Evolutionary conservation across 1,140 invertebrate species (phyloP), one percentile per base, ranked within the genome.

Genomic region (Heliconius eleuchia): DNA sequence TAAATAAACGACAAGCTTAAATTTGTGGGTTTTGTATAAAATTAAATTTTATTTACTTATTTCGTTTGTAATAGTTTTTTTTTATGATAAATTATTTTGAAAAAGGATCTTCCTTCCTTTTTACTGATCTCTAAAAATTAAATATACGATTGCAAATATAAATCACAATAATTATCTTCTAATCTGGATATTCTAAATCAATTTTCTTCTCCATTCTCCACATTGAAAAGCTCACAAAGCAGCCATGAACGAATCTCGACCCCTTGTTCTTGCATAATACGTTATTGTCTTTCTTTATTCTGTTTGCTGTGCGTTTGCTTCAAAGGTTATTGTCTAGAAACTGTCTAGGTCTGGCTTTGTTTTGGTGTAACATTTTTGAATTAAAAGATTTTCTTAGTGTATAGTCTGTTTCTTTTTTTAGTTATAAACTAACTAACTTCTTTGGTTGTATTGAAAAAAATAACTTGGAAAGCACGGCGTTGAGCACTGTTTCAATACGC

Each of bases 191-290:
- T 55, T 57, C 55, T 57, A 57, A 57, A 55, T 11, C n/a, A 23
- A 57, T 57, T 57, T 23, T 57, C 19, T n/a, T 55, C 42, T 57
- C n/a, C 55, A 57, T 57, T 57, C 19, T 57, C n/a, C 55, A 55
- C 55, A 57, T 23, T 57, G 52, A 23, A 18, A 52, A 23, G 70
- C 74, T 76, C 13, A 80, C 78, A 80, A 80, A 80, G 78, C 19
- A 75, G 27, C 74, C 57, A 19, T 34, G 46, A 75, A 57, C 72
- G 78, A 76, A 76, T 76, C 79, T 60, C 19, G 52, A 71, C 46
- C 78, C 30, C 74, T 66, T 79, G 46, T 79, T 76, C 79, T 76
- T 76, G 74, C 74, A 76, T 76, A 76, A 76, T 76, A 80, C 79
- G 74, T 78, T 78, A 76, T 80, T 66, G 34, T 80, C 19, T 71